Percentiles rank a stretch among this genome's conserved stretches.
Conservation (phyloP, 2,113 vertebrate genomes). For the Patagioenas fasciata region DNA sequence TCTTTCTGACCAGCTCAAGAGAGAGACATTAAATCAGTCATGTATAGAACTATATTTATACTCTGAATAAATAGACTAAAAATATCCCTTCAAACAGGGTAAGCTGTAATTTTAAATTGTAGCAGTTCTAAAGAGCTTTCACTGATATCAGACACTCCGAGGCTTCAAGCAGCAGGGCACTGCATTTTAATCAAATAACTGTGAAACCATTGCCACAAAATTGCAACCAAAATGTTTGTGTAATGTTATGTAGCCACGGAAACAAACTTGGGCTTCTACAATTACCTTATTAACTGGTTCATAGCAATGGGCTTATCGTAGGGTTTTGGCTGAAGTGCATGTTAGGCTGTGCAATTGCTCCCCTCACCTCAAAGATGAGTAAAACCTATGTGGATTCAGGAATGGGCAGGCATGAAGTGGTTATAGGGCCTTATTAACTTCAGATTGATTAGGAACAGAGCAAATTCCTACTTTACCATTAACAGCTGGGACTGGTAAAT, state of each 20-base stretch:
- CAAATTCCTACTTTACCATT: not conserved
- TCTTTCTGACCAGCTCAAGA: conserved; percentile 43
- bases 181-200: conserved; percentile 74
- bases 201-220: conserved; percentile 74
- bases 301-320: conserved; percentile 19
- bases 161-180: conserved; percentile 47
- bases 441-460: not conserved
- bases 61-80: conserved; percentile 65
- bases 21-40: conserved; percentile 49
- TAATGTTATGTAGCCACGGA: conserved; percentile 83
- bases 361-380: not conserved
- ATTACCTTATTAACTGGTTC: conserved; percentile 73
- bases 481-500: not conserved
- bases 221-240: conserved; percentile 79
- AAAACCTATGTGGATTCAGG: not conserved
- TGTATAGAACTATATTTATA: conserved; percentile 65
- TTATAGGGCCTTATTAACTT: not conserved
- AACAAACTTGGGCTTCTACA: conserved; percentile 75
- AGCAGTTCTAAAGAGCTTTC: conserved; percentile 61
- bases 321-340: not conserved
- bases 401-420: not conserved
- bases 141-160: conserved; percentile 67
- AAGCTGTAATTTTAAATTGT: conserved; percentile 73
- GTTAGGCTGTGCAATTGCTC: not conserved
- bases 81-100: conserved; percentile 60